A percentile compares a stretch with the other conserved stretches of the same genome.
Evolutionary conservation across 2,888 invertebrate genomes (phyloP).

Genomic region (Microplitis manilae): DNA sequence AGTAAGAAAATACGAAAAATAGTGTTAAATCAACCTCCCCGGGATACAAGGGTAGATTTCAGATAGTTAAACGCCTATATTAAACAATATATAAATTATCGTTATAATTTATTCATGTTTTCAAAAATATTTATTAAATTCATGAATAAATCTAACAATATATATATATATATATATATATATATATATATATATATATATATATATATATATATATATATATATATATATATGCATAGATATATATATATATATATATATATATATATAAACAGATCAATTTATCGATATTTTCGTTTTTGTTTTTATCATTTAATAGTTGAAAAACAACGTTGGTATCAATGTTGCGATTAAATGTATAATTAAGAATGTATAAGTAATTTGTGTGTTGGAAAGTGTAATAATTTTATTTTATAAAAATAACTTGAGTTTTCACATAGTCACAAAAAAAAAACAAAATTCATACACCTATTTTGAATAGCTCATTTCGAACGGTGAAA

Average conservation of each 20-base stretch:
- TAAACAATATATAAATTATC: conserved; percentile 16
- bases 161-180: background rate
- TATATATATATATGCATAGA: conserved; percentile 3
- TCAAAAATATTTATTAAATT: background rate
- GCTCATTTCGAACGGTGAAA: background rate
- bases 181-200: conserved; percentile 21
- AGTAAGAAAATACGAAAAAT: conserved; percentile 31
- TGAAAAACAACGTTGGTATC: background rate
- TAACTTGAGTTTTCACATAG: background rate
- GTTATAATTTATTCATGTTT: background rate
- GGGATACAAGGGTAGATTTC: conserved; percentile 70
- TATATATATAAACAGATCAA: conserved; percentile 38
- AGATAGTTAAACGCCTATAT: conserved; percentile 46
- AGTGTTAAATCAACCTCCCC: conserved; percentile 57
- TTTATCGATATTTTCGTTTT: conserved; percentile 32
- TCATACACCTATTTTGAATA: background rate
- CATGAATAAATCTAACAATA: conserved; percentile 8
- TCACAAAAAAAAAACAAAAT: background rate
- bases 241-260: conserved; percentile 34
- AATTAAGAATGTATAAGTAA: background rate
- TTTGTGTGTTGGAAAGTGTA: background rate
- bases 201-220: conserved; percentile 35
- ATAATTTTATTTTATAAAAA: background rate
- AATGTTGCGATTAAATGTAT: conserved; percentile 4
- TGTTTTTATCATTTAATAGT: background rate